Conservation (phyloP, 92 coral and sea anemone species). For the Phymanthus crucifer region DNA sequence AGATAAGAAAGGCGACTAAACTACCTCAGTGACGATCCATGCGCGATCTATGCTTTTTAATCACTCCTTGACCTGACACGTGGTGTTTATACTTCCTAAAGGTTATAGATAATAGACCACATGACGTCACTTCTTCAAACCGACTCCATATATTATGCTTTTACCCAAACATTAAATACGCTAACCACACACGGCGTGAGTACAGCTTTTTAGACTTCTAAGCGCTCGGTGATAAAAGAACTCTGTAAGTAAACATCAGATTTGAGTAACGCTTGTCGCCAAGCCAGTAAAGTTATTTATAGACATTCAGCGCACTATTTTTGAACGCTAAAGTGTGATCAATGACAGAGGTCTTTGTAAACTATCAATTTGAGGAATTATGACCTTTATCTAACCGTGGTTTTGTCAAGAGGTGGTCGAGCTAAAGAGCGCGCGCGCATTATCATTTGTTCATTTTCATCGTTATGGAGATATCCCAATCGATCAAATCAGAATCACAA, state of each 20-base stretch:
- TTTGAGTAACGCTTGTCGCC: no score
- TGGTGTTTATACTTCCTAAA: slow-evolving; percentile 1
- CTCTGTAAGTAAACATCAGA: background rate
- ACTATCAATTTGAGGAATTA: background rate
- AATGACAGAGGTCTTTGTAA: background rate
- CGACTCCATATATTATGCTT: background rate
- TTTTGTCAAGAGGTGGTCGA: slow-evolving; percentile 5
- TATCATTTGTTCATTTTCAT: background rate
- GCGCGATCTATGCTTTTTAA: background rate
- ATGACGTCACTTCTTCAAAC: slow-evolving; percentile 12
- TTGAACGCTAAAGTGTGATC: background rate
- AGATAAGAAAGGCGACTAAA: slow-evolving; percentile 3
- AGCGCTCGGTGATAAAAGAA: background rate
- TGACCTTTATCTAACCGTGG: background rate
- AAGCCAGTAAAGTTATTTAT: background rate
- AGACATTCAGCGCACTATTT: background rate
- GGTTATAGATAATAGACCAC: background rate
- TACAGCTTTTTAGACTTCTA: background rate
- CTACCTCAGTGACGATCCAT: background rate
- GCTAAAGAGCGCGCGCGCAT: background rate
- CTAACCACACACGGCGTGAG: slow-evolving; percentile 17
- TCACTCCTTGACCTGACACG: slow-evolving; percentile 8
- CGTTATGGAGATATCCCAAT: background rate
- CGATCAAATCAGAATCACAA: background rate
- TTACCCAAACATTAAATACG: background rate